Evolutionary conservation across 2,797 vertebrate genomes (phyloP).

Genomic region (Onychomys torridus): DNA sequence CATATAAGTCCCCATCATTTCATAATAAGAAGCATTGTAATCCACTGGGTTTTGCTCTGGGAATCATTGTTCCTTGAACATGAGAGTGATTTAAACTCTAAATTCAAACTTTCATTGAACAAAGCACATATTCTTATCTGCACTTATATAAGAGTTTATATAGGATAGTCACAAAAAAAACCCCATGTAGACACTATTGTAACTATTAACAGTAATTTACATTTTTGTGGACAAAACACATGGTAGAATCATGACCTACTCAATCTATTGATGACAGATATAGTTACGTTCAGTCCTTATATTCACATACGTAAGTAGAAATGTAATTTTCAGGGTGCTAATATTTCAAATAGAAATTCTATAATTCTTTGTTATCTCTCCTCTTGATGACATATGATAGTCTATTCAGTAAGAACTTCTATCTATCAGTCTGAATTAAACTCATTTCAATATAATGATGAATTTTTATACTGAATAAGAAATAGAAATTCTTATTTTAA

Average conservation of each 20-base stretch:
- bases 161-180: background rate
- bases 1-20: background rate
- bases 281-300: background rate
- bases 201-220: background rate
- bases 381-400: background rate
- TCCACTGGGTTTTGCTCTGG: background rate
- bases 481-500: slow-evolving; percentile 21
- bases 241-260: background rate
- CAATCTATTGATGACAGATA: background rate
- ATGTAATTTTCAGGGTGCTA: background rate
- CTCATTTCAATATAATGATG: background rate
- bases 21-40: background rate
- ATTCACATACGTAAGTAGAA: background rate
- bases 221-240: background rate
- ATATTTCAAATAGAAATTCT: background rate
- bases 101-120: background rate
- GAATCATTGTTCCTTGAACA: background rate
- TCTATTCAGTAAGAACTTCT: background rate
- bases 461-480: background rate
- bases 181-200: background rate
- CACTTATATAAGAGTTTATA: background rate
- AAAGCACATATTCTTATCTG: background rate
- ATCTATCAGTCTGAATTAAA: background rate
- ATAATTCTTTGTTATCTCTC: background rate
- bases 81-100: background rate